Evolutionary conservation across 2,113 vertebrate species (phyloP), one percentile per base, ranked within the genome.

Genomic region (Ariopsis seemanni): DNA sequence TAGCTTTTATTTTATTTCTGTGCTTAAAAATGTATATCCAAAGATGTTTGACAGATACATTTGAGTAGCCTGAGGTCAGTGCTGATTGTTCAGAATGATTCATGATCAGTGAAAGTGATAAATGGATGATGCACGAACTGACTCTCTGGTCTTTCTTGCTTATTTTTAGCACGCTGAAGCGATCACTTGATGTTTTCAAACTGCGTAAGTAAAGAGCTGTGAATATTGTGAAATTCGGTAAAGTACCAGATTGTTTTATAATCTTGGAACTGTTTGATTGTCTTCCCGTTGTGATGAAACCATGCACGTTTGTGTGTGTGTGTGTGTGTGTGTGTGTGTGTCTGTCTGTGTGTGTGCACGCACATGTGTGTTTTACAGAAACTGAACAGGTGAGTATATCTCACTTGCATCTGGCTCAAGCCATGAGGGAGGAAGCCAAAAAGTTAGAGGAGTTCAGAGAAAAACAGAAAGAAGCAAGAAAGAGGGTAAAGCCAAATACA

Each of bases 381-480:
- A 95, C 92, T 4, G 98, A 99, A 93, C 96, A 93, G 5, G 95
- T 97, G 42, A 97, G 97, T 27, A 94, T 97, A 18, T 93, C 96
- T 87, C 98, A 99, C 88, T 94, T 98, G 74, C 97, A 98, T 27
- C 93, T 99, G 89, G 97, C 97, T 0, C 96, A 98, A 82, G 96
- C 90, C 15, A 93, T 99, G 85, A 95, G 96, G 65, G 97, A 99
- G 12, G 98, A 99, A 89, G 97, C 96, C 5, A 97, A 94, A 89
- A 99, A 96, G 89, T 94, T 99, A 92, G 98, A 99, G 63, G 98
- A 99, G 9, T 99, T 99, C 93, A 95, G 96, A 91, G 98, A 98
- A 91, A 97, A 94, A 87, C 98, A 99, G 87, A 99, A 97, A 87
- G 94, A 96, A 27, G 93, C 95, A 10, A 93, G 94, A 78, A 99